Base-by-base conservation (phyloP, 2,888 invertebrate genomes). In the Sinhomidia bicolor region DNA sequence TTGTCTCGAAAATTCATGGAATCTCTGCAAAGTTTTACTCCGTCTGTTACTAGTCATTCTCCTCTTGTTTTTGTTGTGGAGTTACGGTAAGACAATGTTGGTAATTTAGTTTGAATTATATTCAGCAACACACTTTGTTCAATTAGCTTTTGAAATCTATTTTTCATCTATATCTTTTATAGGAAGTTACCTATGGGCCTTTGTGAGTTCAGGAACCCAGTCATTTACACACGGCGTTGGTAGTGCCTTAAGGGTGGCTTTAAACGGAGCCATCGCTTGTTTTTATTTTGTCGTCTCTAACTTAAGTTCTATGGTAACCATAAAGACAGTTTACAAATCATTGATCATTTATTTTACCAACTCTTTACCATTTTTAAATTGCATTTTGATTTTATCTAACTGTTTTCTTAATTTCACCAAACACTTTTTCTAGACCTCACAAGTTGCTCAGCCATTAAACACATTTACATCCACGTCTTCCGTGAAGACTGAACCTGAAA, bases 21-120 rank as follows among this genome's bases (percentile, higher is more conserved):
- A 26, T 1, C 29, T 65, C 20, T 9, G 23, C 23, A 65, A 10
- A 17, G 44, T 29, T 6, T 14, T 85, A 14, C 29, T 79, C 1
- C 54, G 76, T 4, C 9, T 68, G 36, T 29, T 41, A 7, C 78
- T 85, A 78, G 85, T 85, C 78, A 78, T 85, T 36, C 54, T 79
- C 6, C 7, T 65, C 14, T 6, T 85, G n/a, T n/a, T 41, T 0
- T 20, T 78, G 2, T 68, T 85, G 47, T 85, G 68, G 79, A 36
- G 14, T 9, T 79, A 85, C 41, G 79, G 79, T 85, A 78, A 62
- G 32, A 20, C 4, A 47, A 68, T 26, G 14, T 14, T 62, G 20
- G 2, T 12, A 32, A 29, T 65, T 12, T 65, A n/a, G n/a, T n/a
- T n/a, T n/a, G n/a, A n/a, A n/a, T n/a, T n/a, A n/a, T n/a, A n/a